phyloP scores from a whole-genome alignment of 2,888 invertebrate genomes.

The Chloroclysta siterata region DNA sequence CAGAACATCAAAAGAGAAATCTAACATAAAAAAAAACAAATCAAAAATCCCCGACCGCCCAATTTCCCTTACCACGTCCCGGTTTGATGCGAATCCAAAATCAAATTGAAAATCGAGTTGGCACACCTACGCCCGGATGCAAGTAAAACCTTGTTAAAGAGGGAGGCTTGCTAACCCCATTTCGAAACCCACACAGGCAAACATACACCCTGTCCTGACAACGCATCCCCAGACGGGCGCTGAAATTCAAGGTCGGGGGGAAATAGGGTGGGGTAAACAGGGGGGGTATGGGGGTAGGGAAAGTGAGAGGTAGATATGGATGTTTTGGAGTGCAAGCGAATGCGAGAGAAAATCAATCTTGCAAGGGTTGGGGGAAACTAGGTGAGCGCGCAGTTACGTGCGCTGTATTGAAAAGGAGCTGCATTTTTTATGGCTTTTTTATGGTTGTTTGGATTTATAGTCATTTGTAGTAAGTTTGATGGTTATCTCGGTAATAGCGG shows the following conservation, averaged over 20 bases:
- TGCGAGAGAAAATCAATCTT: conserved; percentile 83
- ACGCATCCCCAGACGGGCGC: conserved; percentile 67
- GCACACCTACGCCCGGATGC: conserved; percentile 73
- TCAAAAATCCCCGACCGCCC: conserved; percentile 37
- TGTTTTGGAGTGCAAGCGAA: conserved; percentile 79
- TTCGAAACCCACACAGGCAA: conserved; percentile 49
- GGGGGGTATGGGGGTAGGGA: conserved; percentile 12
- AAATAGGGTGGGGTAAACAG: conserved; percentile 52
- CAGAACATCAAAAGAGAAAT: neutral
- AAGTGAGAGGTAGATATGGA: conserved; percentile 62
- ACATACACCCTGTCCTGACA: conserved; percentile 55
- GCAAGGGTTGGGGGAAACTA: conserved; percentile 79
- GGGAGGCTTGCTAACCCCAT: conserved; percentile 72
- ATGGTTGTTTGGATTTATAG: conserved; percentile 25
- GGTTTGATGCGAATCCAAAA: conserved; percentile 61
- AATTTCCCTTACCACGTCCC: conserved; percentile 50
- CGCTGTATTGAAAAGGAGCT: conserved; percentile 48
- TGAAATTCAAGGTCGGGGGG: conserved; percentile 81
- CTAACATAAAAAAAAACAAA: conserved; percentile 32
- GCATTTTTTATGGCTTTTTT: conserved; percentile 46
- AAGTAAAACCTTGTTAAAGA: conserved; percentile 73
- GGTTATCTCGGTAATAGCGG: neutral
- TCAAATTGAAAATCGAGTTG: conserved; percentile 73
- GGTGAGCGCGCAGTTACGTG: conserved; percentile 70
- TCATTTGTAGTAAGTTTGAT: conserved; percentile 4